Evolutionary conservation across 2,888 invertebrate species (phyloP).

Genomic region (Stenoptilia bipunctidactyla): DNA sequence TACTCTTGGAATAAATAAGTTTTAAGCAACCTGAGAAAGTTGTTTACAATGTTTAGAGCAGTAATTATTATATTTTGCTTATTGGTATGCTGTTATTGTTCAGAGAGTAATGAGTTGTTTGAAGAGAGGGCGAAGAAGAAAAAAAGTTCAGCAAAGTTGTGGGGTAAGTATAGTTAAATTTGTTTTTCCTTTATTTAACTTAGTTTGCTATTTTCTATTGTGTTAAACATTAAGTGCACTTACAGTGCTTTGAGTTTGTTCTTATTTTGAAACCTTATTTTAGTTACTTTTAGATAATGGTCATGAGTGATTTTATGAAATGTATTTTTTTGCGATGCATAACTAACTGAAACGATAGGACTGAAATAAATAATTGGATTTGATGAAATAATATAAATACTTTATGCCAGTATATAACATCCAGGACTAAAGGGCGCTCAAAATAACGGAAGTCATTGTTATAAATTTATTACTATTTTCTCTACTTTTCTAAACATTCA

Average conservation of each 20-base stretch:
- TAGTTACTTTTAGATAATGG: background rate
- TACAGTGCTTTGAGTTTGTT: background rate
- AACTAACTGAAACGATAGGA: no score
- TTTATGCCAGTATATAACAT: no score
- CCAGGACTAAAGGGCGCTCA: no score
- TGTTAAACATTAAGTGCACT: no score
- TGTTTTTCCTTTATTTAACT: background rate
- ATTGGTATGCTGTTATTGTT: conserved; percentile 43
- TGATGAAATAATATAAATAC: no score
- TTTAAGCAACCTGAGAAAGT: no score
- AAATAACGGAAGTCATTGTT: no score
- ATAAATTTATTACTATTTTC: no score
- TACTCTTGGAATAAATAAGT: no score
- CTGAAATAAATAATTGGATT: no score
- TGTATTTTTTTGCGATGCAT: no score
- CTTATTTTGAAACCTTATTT: background rate
- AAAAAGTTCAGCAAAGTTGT: conserved; percentile 35
- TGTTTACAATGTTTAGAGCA: conserved; percentile 29
- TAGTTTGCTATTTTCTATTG: background rate
- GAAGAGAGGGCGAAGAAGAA: conserved; percentile 54
- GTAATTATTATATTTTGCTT: conserved; percentile 30
- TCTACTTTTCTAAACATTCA: no score
- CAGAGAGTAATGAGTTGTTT: conserved; percentile 31
- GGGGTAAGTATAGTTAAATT: conserved; percentile 34
- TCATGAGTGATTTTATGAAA: conserved; percentile 2